phyloP scores from a whole-genome alignment of 2,888 invertebrate species.

The Chironomus tentans region DNA sequence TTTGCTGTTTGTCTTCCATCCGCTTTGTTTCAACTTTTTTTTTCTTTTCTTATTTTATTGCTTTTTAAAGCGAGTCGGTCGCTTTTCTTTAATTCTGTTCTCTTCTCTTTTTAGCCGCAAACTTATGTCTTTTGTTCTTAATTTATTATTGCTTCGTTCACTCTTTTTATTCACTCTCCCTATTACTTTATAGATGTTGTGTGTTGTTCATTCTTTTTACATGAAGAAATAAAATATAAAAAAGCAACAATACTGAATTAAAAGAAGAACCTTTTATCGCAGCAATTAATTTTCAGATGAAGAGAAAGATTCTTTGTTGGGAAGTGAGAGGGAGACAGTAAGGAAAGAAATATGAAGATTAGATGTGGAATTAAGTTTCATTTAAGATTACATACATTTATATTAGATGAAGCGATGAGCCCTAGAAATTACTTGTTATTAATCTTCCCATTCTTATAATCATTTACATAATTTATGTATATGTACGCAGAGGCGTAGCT shows the following conservation, averaged over 20 bases:
- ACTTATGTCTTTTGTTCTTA: slow-evolving; percentile 2
- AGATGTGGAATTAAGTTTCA: slow-evolving; percentile 4
- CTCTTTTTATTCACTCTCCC: background rate
- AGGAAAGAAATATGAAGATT: background rate
- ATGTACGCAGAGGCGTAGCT: too few relatives aligned
- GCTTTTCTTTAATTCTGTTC: background rate
- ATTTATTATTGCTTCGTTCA: background rate
- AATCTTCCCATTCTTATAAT: background rate
- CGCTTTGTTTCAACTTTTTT: background rate
- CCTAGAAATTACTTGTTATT: slow-evolving; percentile 4
- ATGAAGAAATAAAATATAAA: too few relatives aligned
- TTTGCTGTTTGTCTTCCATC: background rate
- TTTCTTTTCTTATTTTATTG: background rate
- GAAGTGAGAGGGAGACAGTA: background rate
- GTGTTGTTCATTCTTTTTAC: background rate
- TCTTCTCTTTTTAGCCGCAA: background rate
- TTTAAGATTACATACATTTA: background rate
- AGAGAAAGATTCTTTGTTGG: too few relatives aligned
- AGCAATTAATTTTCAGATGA: slow-evolving; percentile 7
- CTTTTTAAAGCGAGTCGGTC: background rate
- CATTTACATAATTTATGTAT: too few relatives aligned
- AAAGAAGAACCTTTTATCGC: slow-evolving; percentile 10
- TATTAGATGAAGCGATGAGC: background rate
- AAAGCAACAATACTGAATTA: too few relatives aligned
- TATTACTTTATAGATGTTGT: background rate